Evolutionary conservation across 2,888 invertebrate species (phyloP).

Genomic region (Pachliopta kotzebuea): DNA sequence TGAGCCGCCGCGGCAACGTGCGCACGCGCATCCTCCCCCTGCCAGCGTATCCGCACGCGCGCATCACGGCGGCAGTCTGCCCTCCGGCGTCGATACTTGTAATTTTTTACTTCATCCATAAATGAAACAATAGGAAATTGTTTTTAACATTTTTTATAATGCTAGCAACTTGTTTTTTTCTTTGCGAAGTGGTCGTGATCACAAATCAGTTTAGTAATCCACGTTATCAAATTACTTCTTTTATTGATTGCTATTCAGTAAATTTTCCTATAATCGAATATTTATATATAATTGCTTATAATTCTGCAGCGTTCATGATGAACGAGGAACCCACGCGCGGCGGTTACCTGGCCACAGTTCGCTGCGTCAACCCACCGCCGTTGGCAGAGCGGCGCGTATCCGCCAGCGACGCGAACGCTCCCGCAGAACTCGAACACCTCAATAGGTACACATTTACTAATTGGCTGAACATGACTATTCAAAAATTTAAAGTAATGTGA

Average conservation of each 20-base stretch:
- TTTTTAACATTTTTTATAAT: too few relatives aligned
- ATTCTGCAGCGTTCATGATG: conserved; percentile 57
- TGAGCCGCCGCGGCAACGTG: conserved; percentile 54
- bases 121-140: too few relatives aligned
- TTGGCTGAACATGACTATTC: too few relatives aligned
- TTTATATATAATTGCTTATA: not conserved
- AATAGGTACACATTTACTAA: conserved; percentile 35
- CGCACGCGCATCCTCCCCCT: conserved; percentile 47
- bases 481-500: too few relatives aligned
- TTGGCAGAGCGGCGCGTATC: conserved; percentile 73
- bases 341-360: conserved; percentile 75
- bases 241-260: not conserved
- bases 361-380: conserved; percentile 75
- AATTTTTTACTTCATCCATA: conserved; percentile 8
- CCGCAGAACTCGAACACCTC: conserved; percentile 51
- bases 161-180: too few relatives aligned
- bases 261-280: not conserved
- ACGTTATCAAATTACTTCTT: too few relatives aligned
- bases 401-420: conserved; percentile 66
- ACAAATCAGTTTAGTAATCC: too few relatives aligned
- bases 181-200: too few relatives aligned
- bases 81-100: conserved; percentile 74
- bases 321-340: conserved; percentile 64
- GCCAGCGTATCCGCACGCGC: conserved; percentile 65
- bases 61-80: conserved; percentile 73